phyloP scores from a whole-genome alignment of 2,888 invertebrate genomes.

The Parnassius orleans region DNA sequence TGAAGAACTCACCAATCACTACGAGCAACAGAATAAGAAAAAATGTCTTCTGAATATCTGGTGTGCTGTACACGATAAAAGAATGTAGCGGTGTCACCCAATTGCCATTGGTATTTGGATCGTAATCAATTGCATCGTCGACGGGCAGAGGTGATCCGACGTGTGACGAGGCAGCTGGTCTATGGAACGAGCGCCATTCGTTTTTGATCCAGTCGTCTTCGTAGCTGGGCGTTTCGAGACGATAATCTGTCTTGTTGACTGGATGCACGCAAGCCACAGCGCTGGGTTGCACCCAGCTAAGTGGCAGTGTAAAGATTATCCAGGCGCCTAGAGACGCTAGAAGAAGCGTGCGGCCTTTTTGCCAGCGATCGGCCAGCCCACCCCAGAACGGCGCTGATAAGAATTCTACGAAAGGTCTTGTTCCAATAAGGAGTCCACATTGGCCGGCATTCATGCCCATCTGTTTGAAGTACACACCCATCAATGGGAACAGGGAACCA shows the following conservation, averaged over 20 bases:
- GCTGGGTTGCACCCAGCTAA: conserved; percentile 97
- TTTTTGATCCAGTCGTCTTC: conserved; percentile 51
- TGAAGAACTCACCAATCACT: conserved; percentile 98
- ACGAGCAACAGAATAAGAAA: conserved; percentile 95
- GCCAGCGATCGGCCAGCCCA: conserved; percentile 94
- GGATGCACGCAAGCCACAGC: conserved; percentile 91
- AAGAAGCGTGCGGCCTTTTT: conserved; percentile 92
- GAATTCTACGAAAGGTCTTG: conserved; percentile 98
- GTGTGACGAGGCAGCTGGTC: conserved; percentile 44
- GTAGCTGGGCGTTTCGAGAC: conserved; percentile 82
- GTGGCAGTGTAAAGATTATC: conserved; percentile 97
- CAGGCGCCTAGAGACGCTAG: conserved; percentile 95
- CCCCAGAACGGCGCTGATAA: conserved; percentile 99
- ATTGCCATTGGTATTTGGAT: conserved; percentile 83
- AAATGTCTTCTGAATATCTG: conserved; percentile 97
- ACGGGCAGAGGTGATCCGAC: conserved; percentile 87
- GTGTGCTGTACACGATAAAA: conserved; percentile 93
- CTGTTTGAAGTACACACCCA: conserved; percentile 99
- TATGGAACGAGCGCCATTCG: conserved; percentile 51
- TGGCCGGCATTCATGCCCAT: conserved; percentile 99
- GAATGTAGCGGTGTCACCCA: conserved; percentile 96
- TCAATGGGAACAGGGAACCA: conserved; percentile 97
- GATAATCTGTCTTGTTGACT: conserved; percentile 78
- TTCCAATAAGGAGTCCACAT: conserved; percentile 96
- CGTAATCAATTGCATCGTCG: conserved; percentile 87